Evolutionary conservation across 2,888 invertebrate species (phyloP).

Genomic region (Hecatera dysodea): DNA sequence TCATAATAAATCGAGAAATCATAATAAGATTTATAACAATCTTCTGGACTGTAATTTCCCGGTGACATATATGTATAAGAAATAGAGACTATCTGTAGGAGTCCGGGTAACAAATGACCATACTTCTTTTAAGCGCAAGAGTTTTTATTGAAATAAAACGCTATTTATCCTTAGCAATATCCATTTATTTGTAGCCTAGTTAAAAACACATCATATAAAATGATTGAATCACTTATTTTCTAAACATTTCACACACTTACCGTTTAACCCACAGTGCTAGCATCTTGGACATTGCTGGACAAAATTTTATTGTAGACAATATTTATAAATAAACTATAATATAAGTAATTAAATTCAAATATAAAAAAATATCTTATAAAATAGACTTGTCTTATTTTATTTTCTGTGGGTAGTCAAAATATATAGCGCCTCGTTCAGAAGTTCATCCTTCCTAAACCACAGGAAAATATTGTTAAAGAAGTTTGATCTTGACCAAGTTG

Average conservation of each 20-base stretch:
- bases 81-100: no score
- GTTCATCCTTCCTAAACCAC: not conserved
- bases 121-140: not conserved
- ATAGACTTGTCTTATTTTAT: slow-evolving; percentile 14
- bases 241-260: slow-evolving; percentile 64
- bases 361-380: slow-evolving; percentile 28
- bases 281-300: slow-evolving; percentile 63
- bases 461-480: not conserved
- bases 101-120: no score
- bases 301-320: slow-evolving; percentile 30
- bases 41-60: no score
- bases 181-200: slow-evolving; percentile 66
- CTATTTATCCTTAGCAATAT: slow-evolving; percentile 58
- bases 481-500: slow-evolving; percentile 13
- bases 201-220: slow-evolving; percentile 73
- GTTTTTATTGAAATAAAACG: slow-evolving; percentile 41
- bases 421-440: not conserved
- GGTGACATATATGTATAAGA: no score
- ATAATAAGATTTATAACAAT: no score
- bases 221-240: slow-evolving; percentile 66
- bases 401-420: not conserved
- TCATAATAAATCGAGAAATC: no score
- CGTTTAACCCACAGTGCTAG: slow-evolving; percentile 56
- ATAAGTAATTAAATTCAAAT: slow-evolving; percentile 18
- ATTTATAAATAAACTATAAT: slow-evolving; percentile 19